Percentiles rank a stretch among this genome's conserved stretches.
Conservation (phyloP, 2,113 vertebrate species). For the Lanius collurio region DNA sequence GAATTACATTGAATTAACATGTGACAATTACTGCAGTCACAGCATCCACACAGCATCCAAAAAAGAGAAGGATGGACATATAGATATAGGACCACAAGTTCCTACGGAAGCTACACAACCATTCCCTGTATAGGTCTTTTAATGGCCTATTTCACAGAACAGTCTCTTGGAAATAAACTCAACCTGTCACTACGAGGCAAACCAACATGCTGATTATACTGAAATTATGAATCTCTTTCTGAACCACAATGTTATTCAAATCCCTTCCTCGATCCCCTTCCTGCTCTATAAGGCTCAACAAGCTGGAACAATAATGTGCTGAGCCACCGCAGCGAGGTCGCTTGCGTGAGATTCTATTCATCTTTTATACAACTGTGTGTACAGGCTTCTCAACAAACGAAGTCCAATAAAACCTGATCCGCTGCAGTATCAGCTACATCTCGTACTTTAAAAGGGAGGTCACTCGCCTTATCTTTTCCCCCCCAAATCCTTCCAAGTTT, state of each 20-base stretch:
- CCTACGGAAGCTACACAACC: background rate
- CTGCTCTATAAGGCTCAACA: slow-evolving; percentile 4
- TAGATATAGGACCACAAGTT: background rate
- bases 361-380: background rate
- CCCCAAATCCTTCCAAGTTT: background rate
- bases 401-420: background rate
- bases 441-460: background rate
- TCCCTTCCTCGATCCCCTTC: slow-evolving; percentile 6
- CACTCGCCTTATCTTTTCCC: background rate
- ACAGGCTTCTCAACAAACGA: background rate
- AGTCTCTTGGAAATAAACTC: slow-evolving; percentile 44
- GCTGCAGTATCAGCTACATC: background rate
- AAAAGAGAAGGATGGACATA: background rate
- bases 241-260: slow-evolving; percentile 21
- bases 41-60: background rate
- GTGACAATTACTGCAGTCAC: background rate
- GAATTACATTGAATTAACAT: background rate
- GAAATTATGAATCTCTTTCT: slow-evolving; percentile 22
- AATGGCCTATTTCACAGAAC: slow-evolving; percentile 52
- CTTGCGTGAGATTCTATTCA: slow-evolving; percentile 1
- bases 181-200: slow-evolving; percentile 37
- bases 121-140: background rate
- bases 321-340: background rate
- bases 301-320: slow-evolving; percentile 33
- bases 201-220: slow-evolving; percentile 20